Percentiles rank a stretch among this genome's conserved stretches.
Conservation (phyloP, 2,113 vertebrate genomes). For the Lepisosteus oculatus region DNA sequence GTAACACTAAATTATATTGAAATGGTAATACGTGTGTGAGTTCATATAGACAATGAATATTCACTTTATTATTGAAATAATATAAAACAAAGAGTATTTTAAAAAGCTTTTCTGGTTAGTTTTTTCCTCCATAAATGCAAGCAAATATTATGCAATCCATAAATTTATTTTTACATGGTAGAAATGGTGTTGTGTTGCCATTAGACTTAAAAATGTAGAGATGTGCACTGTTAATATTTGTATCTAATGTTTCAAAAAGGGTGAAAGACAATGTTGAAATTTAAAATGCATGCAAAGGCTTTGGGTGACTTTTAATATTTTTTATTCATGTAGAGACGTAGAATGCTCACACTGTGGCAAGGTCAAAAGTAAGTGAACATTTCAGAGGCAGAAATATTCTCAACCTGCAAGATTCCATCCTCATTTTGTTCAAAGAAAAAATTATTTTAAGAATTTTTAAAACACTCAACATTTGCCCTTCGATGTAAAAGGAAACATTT, state of each 20-base stretch:
- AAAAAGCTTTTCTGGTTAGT: too few species aligned
- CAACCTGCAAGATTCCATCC: constrained; percentile 75
- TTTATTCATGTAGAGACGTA: constrained; percentile 68
- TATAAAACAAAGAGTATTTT: too few species aligned
- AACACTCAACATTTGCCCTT: constrained; percentile 49
- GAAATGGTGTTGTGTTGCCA: constrained; percentile 18
- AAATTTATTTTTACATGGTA: too few species aligned
- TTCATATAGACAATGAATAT: too few species aligned
- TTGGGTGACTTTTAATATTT: constrained; percentile 56
- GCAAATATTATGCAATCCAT: too few species aligned
- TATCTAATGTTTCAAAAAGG: background rate
- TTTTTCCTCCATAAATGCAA: too few species aligned
- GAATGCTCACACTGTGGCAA: constrained; percentile 52
- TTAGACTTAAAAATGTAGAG: constrained; percentile 24
- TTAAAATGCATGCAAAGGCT: constrained; percentile 47
- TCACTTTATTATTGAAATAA: too few species aligned
- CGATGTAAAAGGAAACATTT: constrained; percentile 35
- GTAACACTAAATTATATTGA: too few species aligned
- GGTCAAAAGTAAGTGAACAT: constrained; percentile 65
- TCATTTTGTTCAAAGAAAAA: constrained; percentile 46
- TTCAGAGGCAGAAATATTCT: constrained; percentile 66
- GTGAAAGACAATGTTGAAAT: constrained; percentile 27
- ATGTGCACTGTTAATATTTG: constrained; percentile 7
- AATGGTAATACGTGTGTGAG: too few species aligned
- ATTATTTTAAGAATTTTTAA: constrained; percentile 46